Evolutionary conservation across 2,113 vertebrate genomes (phyloP).

Genomic region (Bagarius yarrelli): DNA sequence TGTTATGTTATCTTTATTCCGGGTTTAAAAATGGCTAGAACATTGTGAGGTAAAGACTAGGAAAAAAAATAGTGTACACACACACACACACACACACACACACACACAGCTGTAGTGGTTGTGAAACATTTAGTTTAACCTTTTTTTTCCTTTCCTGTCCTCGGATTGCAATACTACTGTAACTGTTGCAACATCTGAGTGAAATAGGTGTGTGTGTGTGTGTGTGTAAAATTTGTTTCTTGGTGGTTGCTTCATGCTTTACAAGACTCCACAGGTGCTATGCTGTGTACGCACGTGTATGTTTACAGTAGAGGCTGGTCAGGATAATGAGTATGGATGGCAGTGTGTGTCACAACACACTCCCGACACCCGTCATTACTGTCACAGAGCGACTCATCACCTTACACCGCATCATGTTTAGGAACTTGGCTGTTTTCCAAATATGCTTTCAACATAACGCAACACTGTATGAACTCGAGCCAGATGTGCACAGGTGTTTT

Average conservation of each 20-base stretch:
- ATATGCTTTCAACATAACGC: background rate
- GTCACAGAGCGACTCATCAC: background rate
- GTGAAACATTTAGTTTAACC: too few relatives aligned
- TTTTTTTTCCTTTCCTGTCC: too few relatives aligned
- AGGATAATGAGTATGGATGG: background rate
- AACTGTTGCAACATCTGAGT: background rate
- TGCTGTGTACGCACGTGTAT: background rate
- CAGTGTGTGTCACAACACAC: background rate
- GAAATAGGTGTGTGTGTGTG: background rate
- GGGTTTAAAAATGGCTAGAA: background rate
- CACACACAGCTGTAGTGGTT: too few relatives aligned
- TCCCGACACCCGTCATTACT: constrained; percentile 11
- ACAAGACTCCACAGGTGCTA: background rate
- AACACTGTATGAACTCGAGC: background rate
- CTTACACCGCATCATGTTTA: background rate
- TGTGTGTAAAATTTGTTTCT: background rate
- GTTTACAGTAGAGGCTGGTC: background rate
- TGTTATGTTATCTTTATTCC: background rate
- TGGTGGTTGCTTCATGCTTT: background rate
- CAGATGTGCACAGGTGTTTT: background rate
- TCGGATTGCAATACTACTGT: background rate
- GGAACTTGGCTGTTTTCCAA: background rate
- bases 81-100: background rate
- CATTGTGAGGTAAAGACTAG: background rate
- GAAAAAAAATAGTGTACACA: background rate